These are phyloP conservation scores for Dromiciops gliroides DNA, from an alignment of 2,113 vertebrate species.

Conservation along the genomic window DNA sequence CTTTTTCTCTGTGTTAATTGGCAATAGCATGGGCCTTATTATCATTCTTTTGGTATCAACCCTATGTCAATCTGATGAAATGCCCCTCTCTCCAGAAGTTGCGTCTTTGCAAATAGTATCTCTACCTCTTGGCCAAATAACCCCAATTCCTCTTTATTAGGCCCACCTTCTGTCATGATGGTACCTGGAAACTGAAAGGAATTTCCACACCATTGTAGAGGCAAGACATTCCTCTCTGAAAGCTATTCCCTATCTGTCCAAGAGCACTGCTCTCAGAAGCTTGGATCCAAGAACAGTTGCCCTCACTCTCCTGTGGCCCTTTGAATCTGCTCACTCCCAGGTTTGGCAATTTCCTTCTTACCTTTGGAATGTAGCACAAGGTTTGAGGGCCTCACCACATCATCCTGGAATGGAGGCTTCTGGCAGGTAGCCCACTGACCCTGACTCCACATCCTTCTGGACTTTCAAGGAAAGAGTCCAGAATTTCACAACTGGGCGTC, in stretches of 20 bases:
- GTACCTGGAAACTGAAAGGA: not conserved
- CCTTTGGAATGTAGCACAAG: not conserved
- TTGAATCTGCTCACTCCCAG: not conserved
- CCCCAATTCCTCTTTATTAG: not conserved
- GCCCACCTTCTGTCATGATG: not conserved
- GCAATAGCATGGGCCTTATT: not conserved
- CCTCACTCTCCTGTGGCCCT: not conserved
- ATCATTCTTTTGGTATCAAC: not conserved
- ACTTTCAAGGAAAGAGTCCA: constrained; percentile 51
- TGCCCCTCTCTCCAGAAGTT: not conserved
- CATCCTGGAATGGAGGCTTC: not conserved
- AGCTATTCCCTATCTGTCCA: no score
- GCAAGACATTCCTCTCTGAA: not conserved
- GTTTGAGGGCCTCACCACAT: not conserved
- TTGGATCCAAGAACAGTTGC: not conserved
- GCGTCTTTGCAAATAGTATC: not conserved
- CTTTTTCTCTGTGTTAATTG: not conserved
- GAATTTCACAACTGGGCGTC: constrained; percentile 70
- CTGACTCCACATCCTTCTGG: constrained; percentile 42
- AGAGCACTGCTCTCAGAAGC: not conserved
- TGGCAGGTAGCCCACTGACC: not conserved
- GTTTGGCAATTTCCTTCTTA: not conserved
- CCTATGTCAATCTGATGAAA: not conserved
- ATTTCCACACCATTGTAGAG: not conserved
- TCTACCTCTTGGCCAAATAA: not conserved